Evolutionary conservation across 2,113 vertebrate species (phyloP), one percentile per base, ranked within the genome.

Genomic region (Equus przewalskii): DNA sequence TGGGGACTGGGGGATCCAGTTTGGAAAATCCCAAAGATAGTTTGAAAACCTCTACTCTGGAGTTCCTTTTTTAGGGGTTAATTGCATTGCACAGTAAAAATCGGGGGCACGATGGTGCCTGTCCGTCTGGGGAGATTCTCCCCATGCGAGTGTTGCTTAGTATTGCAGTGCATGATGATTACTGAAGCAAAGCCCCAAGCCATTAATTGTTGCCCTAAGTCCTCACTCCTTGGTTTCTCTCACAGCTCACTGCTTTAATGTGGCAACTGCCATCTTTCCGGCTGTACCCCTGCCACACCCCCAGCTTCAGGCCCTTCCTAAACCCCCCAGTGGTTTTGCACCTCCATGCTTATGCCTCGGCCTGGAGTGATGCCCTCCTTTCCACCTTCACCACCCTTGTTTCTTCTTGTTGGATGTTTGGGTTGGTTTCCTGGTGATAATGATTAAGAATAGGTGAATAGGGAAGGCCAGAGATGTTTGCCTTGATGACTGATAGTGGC

Each of bases 71-170:
- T 62, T 41, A 67, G 33, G 80, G 60, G 15, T 76, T 83, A 33
- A 46, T 60, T 83, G 96, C 60, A 44, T 36, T 36, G 85, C 87
- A 64, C 46, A 0, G 44, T 83, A 56, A 60, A 93, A 70, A 24
- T 26, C 72, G 33, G 67, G 6, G 30, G 14, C 13, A 28, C 28
- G 75, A 24, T 5, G n/a, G 19, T 10, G 22, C 72, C 51, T 22
- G 19, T 54, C 12, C 58, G 1, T 10, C 14, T 15, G 62, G 36
- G 41, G 51, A 54, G 51, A 54, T 6, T 56, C 89, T 58, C 46
- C 91, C 73, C 30, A 2, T 0, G 0, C 1, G 14, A 44, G 16
- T 49, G 16, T 0, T 33, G 26, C 44, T 30, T 9, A 6, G 0
- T 33, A 0, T 5, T 51, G 24, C 12, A 1, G 22, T 41, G 33